phyloP scores from a whole-genome alignment of 2,113 vertebrate species.

The Ploceus nigricollis region DNA sequence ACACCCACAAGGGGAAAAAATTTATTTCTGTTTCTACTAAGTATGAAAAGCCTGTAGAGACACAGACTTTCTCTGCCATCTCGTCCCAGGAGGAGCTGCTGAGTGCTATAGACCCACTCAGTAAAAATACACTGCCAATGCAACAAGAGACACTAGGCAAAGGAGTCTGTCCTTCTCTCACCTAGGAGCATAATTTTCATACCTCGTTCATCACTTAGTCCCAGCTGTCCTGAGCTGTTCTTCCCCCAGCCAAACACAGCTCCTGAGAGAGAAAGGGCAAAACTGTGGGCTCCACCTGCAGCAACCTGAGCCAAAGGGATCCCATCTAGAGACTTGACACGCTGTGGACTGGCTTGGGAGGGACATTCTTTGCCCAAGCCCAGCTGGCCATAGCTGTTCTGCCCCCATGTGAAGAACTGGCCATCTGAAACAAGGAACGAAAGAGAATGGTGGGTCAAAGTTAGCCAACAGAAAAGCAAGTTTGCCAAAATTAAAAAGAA shows the following conservation, averaged over 20 bases:
- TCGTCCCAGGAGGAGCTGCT: not conserved
- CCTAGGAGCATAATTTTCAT: not conserved
- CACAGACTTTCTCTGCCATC: not conserved
- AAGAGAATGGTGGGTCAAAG: not conserved
- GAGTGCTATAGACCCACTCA: not conserved
- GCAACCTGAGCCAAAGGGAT: conserved; percentile 90
- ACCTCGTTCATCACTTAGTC: conserved; percentile 83
- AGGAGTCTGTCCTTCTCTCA: not conserved
- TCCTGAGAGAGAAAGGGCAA: conserved; percentile 90
- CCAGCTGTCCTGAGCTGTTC: conserved; percentile 90
- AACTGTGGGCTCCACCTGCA: conserved; percentile 91
- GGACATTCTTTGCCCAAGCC: conserved; percentile 83
- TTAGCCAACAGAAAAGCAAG: not conserved
- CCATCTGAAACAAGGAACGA: conserved; percentile 75
- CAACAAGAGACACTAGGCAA: not conserved
- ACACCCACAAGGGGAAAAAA: not conserved
- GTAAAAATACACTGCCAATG: not conserved
- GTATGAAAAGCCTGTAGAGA: not conserved
- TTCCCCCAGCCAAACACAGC: conserved; percentile 93
- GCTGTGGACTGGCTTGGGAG: conserved; percentile 80
- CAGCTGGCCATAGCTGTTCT: conserved; percentile 89
- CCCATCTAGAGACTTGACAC: conserved; percentile 84
- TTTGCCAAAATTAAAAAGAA: not conserved
- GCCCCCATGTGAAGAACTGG: conserved; percentile 91
- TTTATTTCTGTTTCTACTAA: not conserved